Conservation (phyloP, 2,797 vertebrate genomes). For the Distichodus sexfasciatus region DNA sequence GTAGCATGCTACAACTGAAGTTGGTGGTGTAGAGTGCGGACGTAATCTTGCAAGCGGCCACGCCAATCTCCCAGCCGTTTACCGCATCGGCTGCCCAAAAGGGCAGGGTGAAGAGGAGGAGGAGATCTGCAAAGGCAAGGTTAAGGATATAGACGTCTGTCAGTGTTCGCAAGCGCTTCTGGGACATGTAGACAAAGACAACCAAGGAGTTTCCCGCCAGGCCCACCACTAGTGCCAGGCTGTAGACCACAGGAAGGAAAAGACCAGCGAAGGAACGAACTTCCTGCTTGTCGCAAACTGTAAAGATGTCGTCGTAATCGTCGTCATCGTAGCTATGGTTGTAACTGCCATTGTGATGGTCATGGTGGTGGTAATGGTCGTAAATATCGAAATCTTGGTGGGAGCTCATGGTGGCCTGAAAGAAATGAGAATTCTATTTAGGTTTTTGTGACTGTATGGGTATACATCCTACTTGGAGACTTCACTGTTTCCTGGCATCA, state of each 20-base stretch:
- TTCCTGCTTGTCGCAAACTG: slow-evolving; percentile 81
- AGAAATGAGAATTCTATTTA: slow-evolving; percentile 1
- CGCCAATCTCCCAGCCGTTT: slow-evolving; percentile 86
- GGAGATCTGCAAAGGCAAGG: slow-evolving; percentile 84
- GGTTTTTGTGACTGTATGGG: not conserved
- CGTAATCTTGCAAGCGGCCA: slow-evolving; percentile 78
- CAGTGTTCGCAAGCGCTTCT: slow-evolving; percentile 81
- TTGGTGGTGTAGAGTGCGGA: slow-evolving; percentile 84
- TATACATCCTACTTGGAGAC: too few relatives aligned
- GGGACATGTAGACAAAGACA: slow-evolving; percentile 80
- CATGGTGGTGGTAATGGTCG: slow-evolving; percentile 36
- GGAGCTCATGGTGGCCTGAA: slow-evolving; percentile 49
- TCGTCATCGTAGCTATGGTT: slow-evolving; percentile 58
- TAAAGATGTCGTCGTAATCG: slow-evolving; percentile 69
- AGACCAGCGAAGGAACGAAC: slow-evolving; percentile 82
- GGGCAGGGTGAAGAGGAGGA: slow-evolving; percentile 87
- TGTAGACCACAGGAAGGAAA: slow-evolving; percentile 86
- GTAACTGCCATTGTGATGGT: slow-evolving; percentile 26
- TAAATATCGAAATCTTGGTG: slow-evolving; percentile 49
- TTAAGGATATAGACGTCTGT: slow-evolving; percentile 90
- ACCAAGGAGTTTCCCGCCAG: slow-evolving; percentile 87
- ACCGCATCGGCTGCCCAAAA: slow-evolving; percentile 89
- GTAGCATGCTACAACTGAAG: slow-evolving; percentile 89
- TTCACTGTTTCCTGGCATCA: too few relatives aligned
- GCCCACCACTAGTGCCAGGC: slow-evolving; percentile 79